Conservation (phyloP, 2,113 vertebrate genomes). For the Trematocara macrostoma region DNA sequence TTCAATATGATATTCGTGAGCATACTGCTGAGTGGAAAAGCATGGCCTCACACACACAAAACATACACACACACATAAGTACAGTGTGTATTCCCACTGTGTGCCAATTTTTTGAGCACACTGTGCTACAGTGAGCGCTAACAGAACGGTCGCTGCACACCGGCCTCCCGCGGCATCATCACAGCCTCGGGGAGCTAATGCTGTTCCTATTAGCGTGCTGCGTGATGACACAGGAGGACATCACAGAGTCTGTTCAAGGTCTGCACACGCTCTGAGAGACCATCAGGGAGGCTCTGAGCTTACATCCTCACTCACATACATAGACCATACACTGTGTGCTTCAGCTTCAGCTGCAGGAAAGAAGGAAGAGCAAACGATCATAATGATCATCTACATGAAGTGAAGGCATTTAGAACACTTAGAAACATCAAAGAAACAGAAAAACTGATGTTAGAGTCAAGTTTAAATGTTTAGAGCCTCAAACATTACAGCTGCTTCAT, state of each 20-base stretch:
- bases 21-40: not conserved
- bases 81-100: not conserved
- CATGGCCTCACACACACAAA: not conserved
- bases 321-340: not conserved
- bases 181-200: not conserved
- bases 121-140: not conserved
- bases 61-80: not conserved
- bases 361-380: not conserved
- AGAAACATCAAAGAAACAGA: not conserved
- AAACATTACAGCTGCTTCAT: not conserved
- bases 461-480: not conserved
- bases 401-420: not conserved
- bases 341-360: not conserved
- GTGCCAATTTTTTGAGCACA: not conserved
- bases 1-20: not conserved
- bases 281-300: not conserved
- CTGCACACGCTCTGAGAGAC: not conserved
- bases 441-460: not conserved
- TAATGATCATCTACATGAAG: not conserved
- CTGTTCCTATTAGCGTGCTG: not conserved
- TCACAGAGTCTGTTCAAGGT: not conserved
- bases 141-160: not conserved
- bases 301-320: not conserved
- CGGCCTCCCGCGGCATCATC: not conserved
- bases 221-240: not conserved